Evolutionary conservation across 2,113 vertebrate species (phyloP).

Genomic region (Rousettus leschenaultii): DNA sequence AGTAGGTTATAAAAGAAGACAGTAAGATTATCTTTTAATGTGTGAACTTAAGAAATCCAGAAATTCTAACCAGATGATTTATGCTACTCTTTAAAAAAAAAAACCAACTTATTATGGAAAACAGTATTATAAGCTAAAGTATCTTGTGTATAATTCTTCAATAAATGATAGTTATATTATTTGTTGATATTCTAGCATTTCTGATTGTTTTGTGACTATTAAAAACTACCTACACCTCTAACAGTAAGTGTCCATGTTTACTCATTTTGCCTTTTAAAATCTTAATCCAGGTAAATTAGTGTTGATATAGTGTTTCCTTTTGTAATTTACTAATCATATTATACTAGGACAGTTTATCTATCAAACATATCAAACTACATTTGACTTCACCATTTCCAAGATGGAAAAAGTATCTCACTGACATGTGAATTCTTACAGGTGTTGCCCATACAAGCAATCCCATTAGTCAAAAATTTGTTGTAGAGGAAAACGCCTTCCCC

Average conservation of each 20-base stretch:
- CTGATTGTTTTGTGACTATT: neutral
- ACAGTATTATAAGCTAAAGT: neutral
- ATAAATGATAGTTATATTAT: neutral
- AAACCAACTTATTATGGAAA: neutral
- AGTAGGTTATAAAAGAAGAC: neutral
- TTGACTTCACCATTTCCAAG: neutral
- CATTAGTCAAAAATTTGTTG: constrained; percentile 79
- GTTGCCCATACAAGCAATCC: constrained; percentile 82
- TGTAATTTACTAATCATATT: neutral
- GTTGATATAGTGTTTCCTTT: neutral
- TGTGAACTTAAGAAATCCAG: constrained; percentile 6
- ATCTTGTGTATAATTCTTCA: neutral
- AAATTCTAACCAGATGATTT: constrained; percentile 20
- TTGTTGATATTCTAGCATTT: neutral
- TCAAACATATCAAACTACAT: neutral
- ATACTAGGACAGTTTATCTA: neutral
- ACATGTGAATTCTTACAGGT: constrained; percentile 72
- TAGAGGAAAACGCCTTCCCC: constrained; percentile 82
- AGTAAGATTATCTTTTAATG: neutral
- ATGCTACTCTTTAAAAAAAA: neutral
- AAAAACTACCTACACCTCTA: neutral
- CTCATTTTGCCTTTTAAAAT: neutral
- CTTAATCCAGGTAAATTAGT: neutral
- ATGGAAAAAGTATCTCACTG: neutral
- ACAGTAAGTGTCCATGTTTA: neutral